Evolutionary conservation across 2,797 vertebrate genomes (phyloP).

Genomic region (Poeciliopsis presidionis): DNA sequence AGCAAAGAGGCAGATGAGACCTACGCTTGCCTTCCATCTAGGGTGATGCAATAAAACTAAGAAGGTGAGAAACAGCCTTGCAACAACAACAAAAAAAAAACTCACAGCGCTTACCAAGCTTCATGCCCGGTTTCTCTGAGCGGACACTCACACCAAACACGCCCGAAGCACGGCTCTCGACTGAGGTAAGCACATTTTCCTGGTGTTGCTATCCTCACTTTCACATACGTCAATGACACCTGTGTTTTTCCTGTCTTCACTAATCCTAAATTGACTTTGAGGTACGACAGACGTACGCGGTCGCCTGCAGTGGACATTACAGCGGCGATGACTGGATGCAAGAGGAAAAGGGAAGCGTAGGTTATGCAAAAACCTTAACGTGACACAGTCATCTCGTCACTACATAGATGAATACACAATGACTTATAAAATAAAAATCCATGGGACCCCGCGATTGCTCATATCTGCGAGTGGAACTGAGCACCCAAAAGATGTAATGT

Average conservation of each 20-base stretch:
- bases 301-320: constrained; percentile 14
- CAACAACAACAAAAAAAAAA: background rate
- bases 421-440: background rate
- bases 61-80: constrained; percentile 34
- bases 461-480: background rate
- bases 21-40: constrained; percentile 35
- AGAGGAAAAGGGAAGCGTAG: constrained; percentile 54
- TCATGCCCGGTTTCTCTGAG: background rate
- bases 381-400: constrained; percentile 17
- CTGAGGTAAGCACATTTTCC: constrained; percentile 53
- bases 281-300: background rate
- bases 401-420: background rate
- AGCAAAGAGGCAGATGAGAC: constrained; percentile 21
- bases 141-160: constrained; percentile 22
- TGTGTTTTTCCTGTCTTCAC: constrained; percentile 17
- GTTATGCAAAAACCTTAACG: constrained; percentile 63
- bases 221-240: constrained; percentile 26
- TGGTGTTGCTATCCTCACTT: constrained; percentile 8
- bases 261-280: background rate
- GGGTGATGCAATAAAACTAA: constrained; percentile 8
- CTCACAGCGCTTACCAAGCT: background rate
- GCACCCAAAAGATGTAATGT: background rate
- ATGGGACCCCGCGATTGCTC: background rate
- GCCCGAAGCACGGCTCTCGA: constrained; percentile 8
- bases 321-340: constrained; percentile 5